These are phyloP conservation scores for Ophonus ardosiacus DNA, from an alignment of 2,888 invertebrate genomes.

Conservation along the genomic window DNA sequence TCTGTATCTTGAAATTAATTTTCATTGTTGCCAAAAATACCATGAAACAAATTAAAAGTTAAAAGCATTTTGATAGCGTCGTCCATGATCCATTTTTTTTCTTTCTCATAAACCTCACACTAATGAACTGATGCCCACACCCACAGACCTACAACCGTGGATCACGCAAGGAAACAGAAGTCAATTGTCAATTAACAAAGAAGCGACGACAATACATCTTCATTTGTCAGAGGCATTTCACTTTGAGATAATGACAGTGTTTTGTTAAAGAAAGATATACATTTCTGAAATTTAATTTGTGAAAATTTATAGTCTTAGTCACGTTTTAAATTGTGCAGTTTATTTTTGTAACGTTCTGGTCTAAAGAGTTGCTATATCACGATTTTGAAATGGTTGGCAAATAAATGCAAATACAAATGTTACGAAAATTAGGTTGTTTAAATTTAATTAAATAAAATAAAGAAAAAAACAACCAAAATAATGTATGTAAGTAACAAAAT, in stretches of 20 bases:
- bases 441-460: no score
- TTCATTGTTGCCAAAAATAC: background rate
- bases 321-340: background rate
- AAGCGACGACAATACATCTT: background rate
- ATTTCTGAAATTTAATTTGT: background rate
- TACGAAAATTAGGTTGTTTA: no score
- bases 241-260: background rate
- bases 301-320: background rate
- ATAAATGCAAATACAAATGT: no score
- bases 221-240: background rate
- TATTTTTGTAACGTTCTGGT: background rate
- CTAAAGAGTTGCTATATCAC: constrained; percentile 9
- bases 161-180: background rate
- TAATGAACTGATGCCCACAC: background rate
- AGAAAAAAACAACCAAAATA: no score
- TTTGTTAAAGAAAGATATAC: no score
- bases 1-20: background rate
- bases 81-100: background rate
- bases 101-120: background rate
- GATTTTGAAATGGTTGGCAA: background rate
- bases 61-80: background rate
- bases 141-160: background rate
- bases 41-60: background rate
- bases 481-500: no score
- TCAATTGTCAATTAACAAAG: background rate